Conservation (phyloP, 2,888 invertebrate species). For the Sphaerophoria rueppellii region DNA sequence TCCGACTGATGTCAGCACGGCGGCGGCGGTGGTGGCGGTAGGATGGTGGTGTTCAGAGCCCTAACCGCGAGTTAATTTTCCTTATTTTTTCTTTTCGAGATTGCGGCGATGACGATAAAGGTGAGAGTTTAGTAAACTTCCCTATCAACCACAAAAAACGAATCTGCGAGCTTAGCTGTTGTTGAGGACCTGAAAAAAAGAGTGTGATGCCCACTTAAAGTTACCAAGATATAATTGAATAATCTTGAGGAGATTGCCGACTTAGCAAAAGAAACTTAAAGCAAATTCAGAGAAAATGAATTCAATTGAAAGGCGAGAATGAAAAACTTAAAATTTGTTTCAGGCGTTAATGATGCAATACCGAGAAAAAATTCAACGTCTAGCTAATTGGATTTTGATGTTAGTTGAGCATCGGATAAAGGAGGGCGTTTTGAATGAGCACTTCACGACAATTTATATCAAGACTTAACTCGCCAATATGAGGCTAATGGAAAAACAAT, state of each 20-base stretch:
- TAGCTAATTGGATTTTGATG: too few relatives aligned
- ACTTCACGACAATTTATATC: too few relatives aligned
- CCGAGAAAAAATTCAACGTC: too few relatives aligned
- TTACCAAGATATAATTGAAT: conserved; percentile 52
- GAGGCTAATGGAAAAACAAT: too few relatives aligned
- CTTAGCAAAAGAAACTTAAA: conserved; percentile 18
- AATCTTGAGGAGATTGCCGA: conserved; percentile 50
- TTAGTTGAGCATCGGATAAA: too few relatives aligned
- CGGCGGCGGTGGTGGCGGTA: not conserved
- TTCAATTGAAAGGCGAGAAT: conserved; percentile 19
- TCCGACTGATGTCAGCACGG: conserved; percentile 4
- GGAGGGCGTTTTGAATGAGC: too few relatives aligned
- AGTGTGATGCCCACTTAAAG: conserved; percentile 11
- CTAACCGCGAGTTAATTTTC: not conserved
- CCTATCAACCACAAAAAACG: conserved; percentile 7
- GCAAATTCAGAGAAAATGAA: not conserved
- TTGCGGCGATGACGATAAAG: too few relatives aligned
- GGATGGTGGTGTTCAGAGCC: not conserved
- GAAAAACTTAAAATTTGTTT: not conserved
- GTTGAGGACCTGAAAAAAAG: not conserved
- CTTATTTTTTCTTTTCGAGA: conserved; percentile 4
- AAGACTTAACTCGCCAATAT: too few relatives aligned
- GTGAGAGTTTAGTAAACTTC: conserved; percentile 16
- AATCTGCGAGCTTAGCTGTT: not conserved
- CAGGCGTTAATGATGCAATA: too few relatives aligned